Evolutionary conservation across 2,113 vertebrate species (phyloP).

Genomic region (Colaptes auratus): DNA sequence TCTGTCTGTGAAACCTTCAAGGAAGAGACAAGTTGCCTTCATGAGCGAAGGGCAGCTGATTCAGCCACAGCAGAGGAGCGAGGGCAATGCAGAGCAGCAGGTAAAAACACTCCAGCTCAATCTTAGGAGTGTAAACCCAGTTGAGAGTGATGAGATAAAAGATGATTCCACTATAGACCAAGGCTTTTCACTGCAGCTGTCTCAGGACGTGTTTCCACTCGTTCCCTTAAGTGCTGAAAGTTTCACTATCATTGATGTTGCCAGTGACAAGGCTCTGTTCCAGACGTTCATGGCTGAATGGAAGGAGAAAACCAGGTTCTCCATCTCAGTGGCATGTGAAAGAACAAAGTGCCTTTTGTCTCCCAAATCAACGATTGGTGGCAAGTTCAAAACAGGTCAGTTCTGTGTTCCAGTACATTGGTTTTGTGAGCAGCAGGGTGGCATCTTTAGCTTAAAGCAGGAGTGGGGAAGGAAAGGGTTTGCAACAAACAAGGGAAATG

Average conservation of each 20-base stretch:
- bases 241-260: constrained; percentile 93
- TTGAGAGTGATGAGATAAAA: background rate
- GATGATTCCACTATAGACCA: constrained; percentile 56
- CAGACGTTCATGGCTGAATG: constrained; percentile 90
- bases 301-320: constrained; percentile 84
- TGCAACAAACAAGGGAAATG: background rate
- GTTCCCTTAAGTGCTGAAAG: constrained; percentile 75
- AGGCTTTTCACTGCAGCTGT: constrained; percentile 81
- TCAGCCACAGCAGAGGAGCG: background rate
- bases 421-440: background rate
- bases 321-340: constrained; percentile 89
- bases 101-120: background rate
- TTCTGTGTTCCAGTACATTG: background rate
- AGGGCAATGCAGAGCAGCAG: background rate
- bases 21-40: background rate
- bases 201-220: constrained; percentile 76
- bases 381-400: constrained; percentile 86
- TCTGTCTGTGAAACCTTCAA: constrained; percentile 62
- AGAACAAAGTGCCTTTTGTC: constrained; percentile 67
- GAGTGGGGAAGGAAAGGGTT: background rate
- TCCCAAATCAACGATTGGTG: constrained; percentile 77
- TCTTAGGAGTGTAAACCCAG: background rate
- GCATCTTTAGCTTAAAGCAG: background rate
- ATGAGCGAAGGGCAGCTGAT: background rate
- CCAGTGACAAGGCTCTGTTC: constrained; percentile 87